Percentiles rank a stretch among this genome's conserved stretches.
phyloP scores from a whole-genome alignment of 2,888 invertebrate species.

The Patella pellucida region DNA sequence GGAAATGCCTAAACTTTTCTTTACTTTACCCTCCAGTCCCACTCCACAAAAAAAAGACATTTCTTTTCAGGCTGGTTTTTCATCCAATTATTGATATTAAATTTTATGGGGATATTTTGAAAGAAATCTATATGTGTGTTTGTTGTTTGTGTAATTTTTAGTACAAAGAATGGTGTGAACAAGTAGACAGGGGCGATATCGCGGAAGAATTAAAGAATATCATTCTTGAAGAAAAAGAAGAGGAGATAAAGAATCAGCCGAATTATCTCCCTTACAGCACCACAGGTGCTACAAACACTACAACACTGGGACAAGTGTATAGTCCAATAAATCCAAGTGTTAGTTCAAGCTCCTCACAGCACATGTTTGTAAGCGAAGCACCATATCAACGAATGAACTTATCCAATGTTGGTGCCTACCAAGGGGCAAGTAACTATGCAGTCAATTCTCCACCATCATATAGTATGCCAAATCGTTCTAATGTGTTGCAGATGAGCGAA shows the following conservation, averaged over 20 bases:
- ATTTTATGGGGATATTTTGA: too few species aligned
- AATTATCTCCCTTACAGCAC: background rate
- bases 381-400: background rate
- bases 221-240: constrained; percentile 7
- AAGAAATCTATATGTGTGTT: background rate
- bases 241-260: background rate
- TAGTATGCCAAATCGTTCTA: background rate
- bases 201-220: constrained; percentile 36
- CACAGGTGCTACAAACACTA: background rate
- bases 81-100: background rate
- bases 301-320: background rate
- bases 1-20: too few species aligned
- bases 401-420: background rate
- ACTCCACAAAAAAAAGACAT: background rate
- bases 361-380: background rate
- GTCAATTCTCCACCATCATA: background rate
- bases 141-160: constrained; percentile 37
- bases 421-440: background rate
- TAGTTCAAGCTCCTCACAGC: background rate
- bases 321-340: background rate
- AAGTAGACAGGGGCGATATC: constrained; percentile 47
- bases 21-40: background rate
- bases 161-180: constrained; percentile 53
- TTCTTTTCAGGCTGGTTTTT: background rate
- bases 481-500: background rate